Percentiles rank a stretch among this genome's conserved stretches.
phyloP scores from a whole-genome alignment of 2,888 invertebrate species.

The Ischnus inquisitorius region DNA sequence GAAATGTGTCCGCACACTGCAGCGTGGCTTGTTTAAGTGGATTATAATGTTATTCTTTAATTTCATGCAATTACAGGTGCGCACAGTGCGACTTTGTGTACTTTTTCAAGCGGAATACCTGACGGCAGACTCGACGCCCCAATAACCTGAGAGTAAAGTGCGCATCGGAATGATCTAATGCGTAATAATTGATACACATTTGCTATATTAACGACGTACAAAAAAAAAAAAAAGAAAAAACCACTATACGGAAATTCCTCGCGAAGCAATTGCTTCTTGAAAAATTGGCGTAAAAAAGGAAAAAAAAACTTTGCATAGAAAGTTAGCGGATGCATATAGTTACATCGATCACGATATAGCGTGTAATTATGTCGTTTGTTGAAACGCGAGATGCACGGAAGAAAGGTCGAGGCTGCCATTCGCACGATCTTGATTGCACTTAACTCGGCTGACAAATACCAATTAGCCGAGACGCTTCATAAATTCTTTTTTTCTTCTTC shows the following conservation, averaged over 20 bases:
- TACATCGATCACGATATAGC: neutral
- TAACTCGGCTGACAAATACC: neutral
- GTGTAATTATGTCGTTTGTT: constrained; percentile 6
- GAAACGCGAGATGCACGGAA: constrained; percentile 24
- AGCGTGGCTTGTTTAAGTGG: neutral
- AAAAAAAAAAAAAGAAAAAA: neutral
- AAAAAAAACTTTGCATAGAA: too few species aligned
- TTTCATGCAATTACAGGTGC: constrained; percentile 13
- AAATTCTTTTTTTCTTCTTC: constrained; percentile 3
- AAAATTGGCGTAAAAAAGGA: too few species aligned
- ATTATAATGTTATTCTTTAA: neutral
- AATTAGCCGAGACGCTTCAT: constrained; percentile 8
- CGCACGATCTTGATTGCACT: constrained; percentile 19
- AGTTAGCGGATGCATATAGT: neutral
- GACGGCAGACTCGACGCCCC: neutral
- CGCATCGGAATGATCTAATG: neutral
- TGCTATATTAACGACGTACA: neutral
- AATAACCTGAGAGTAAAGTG: neutral
- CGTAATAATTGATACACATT: neutral
- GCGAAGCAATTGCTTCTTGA: too few species aligned
- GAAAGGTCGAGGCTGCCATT: constrained; percentile 49
- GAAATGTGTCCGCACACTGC: neutral
- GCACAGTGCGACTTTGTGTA: neutral
- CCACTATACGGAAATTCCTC: too few species aligned
- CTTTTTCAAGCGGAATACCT: neutral